Base-by-base conservation (phyloP, 2,888 invertebrate species). In the Pachydiplax longipennis region DNA sequence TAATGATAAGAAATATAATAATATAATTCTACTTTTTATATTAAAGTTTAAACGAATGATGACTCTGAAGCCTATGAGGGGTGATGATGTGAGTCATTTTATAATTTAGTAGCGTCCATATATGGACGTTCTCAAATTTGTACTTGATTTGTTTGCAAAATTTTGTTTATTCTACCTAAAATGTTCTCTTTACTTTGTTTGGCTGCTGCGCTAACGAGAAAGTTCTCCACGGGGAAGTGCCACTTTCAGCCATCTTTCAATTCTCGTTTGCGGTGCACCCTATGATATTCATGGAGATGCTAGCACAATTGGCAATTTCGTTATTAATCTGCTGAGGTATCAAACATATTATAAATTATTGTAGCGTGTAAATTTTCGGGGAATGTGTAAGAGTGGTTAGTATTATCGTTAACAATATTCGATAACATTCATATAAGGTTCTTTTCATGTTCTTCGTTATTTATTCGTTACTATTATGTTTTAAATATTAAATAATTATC, bases 161-260 rank as follows among this genome's bases (percentile, higher is more conserved):
- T 35, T n/a, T 61, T 22, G 65, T n/a, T 6, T 35, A 40, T 37
- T 61, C 37, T 87, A 37, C 13, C 87, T 40, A n/a, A n/a, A 61
- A 22, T 61, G 8, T n/a, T 31, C 83, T 61, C 22, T 35, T n/a
- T 65, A 37, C 87, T 37, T 61, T 25, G 48, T 37, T 87, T 25
- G 82, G 37, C 35, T 87, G 61, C 87, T 87, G 65, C 37, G 65
- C 87, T 58, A 87, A 87, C 87, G 87, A 61, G 87, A 87, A 87
- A 61, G 87, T 87, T 87, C 37, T 61, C 87, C 31, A 37, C 87
- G 87, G 87, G 87, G 87, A 65, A 87, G 87, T 87, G 87, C 87
- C 87, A 87, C 87, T 87, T 87, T 87, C 87, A 87, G 87, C 87
- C 87, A 87, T 87, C 87, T 87, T 87, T 87, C 87, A 61, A 61